Evolutionary conservation across 92 coral and sea anemone species (phyloP), one percentile per base, ranked within the genome.

Genomic region (Paragorgia papillata): DNA sequence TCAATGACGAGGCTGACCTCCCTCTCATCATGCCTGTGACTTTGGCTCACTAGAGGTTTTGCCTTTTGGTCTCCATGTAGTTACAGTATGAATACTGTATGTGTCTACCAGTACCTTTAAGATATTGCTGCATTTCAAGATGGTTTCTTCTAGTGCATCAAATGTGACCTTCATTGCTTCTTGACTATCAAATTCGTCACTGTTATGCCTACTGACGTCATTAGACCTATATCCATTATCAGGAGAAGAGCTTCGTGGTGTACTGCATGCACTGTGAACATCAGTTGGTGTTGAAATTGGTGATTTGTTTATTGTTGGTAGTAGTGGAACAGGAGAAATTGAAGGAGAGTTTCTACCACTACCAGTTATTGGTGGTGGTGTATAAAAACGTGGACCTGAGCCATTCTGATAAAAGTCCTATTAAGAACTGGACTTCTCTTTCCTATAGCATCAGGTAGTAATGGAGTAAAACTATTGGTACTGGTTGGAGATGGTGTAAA

Each of bases 141-240:
- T 87, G 35, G 84, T 96, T 88, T 91, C 98, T 81, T 94, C 90
- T 24, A 94, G 79, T n/a, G 98, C 98, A 86, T 88, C 94, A 85
- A 91, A 76, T 19, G 98, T 94, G 75, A 87, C 89, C 56, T 91
- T 89, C 15, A 94, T 84, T 8, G 92, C 98, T 85, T 86, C 90
- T 56, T 82, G 88, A 41, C 92, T 88, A 73, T 86, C 84, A 78
- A 94, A 53, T 12, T 71, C 81, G 78, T 75, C 83, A 17, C 73
- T 35, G 59, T 39, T 65, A 54, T 88, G 83, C 34, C 60, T 58
- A 5, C 85, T 81, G 57, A 68, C 54, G 48, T 71, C 69, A 19
- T 61, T 85, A 26, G 75, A 68, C n/a, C 24, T 54, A 53, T 84
- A 81, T 21, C 85, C 76, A 30, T 83, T 75, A 24, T 56, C 83